Percentiles rank a stretch among this genome's conserved stretches.
phyloP scores from a whole-genome alignment of 2,888 invertebrate genomes.

The Tuberolachnus salignus region DNA sequence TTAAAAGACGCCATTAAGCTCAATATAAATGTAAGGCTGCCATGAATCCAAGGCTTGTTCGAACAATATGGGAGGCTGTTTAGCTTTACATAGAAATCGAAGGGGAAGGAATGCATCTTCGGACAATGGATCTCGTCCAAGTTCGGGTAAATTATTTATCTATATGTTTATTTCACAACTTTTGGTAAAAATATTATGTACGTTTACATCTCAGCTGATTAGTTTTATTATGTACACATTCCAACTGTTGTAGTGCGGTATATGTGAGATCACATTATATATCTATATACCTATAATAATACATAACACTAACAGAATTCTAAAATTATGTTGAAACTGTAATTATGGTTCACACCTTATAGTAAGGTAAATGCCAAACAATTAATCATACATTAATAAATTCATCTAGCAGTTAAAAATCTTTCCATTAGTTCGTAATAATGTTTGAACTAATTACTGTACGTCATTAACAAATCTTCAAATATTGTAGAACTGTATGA shows the following conservation, averaged over 20 bases:
- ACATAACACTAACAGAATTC: not conserved
- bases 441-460: too few relatives aligned
- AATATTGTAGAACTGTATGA: too few relatives aligned
- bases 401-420: too few relatives aligned
- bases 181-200: not conserved
- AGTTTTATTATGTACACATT: not conserved
- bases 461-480: too few relatives aligned
- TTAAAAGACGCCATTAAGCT: constrained; percentile 19
- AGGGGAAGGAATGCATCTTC: constrained; percentile 82
- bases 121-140: constrained; percentile 79
- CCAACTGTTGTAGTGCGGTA: not conserved
- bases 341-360: too few relatives aligned
- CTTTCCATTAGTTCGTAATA: too few relatives aligned
- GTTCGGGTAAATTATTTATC: constrained; percentile 71
- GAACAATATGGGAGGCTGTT: constrained; percentile 83
- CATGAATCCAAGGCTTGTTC: constrained; percentile 43
- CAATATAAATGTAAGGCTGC: constrained; percentile 51
- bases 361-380: too few relatives aligned
- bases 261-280: not conserved
- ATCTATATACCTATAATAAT: too few relatives aligned
- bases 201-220: too few relatives aligned
- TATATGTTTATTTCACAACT: constrained; percentile 11
- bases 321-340: too few relatives aligned
- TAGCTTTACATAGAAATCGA: constrained; percentile 81
- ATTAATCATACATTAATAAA: too few relatives aligned